phyloP scores from a whole-genome alignment of 2,888 invertebrate species.

The Nematopogon swammerdamellus region DNA sequence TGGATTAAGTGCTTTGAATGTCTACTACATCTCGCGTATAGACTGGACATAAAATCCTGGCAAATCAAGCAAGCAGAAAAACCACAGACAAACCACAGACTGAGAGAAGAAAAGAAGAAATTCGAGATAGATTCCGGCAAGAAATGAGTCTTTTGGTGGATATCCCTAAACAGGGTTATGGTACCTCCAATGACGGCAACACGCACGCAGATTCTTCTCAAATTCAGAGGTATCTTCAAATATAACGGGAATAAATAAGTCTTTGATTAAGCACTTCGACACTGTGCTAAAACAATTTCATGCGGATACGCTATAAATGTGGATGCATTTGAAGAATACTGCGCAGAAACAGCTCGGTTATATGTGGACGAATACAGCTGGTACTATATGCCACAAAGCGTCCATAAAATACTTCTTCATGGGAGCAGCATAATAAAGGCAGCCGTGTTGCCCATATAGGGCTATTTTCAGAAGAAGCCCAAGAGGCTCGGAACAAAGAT shows the following conservation, averaged over 20 bases:
- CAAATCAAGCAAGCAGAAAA: background rate
- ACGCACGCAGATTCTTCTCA: constrained; percentile 15
- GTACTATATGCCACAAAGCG: constrained; percentile 17
- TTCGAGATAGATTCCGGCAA: constrained; percentile 7
- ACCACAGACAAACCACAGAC: background rate
- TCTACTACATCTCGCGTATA: background rate
- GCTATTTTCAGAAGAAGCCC: constrained; percentile 3
- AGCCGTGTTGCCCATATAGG: constrained; percentile 4
- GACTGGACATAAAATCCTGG: background rate
- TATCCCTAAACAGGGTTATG: constrained; percentile 14
- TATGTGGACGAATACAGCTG: constrained; percentile 12
- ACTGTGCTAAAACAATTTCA: background rate
- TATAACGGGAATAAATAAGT: constrained; percentile 16
- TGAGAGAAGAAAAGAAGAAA: constrained; percentile 2
- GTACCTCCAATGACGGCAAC: constrained; percentile 17
- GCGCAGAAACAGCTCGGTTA: constrained; percentile 1
- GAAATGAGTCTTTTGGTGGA: constrained; percentile 13
- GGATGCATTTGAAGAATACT: background rate
- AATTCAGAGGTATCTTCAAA: constrained; percentile 10
- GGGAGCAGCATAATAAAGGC: background rate
- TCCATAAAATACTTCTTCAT: constrained; percentile 2
- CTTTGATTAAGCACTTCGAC: constrained; percentile 10
- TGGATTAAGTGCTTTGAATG: background rate
- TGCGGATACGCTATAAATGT: constrained; percentile 1
- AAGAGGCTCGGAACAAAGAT: constrained; percentile 4